These are phyloP conservation scores for Symphodus melops DNA, from an alignment of 2,113 vertebrate genomes.

Conservation along the genomic window DNA sequence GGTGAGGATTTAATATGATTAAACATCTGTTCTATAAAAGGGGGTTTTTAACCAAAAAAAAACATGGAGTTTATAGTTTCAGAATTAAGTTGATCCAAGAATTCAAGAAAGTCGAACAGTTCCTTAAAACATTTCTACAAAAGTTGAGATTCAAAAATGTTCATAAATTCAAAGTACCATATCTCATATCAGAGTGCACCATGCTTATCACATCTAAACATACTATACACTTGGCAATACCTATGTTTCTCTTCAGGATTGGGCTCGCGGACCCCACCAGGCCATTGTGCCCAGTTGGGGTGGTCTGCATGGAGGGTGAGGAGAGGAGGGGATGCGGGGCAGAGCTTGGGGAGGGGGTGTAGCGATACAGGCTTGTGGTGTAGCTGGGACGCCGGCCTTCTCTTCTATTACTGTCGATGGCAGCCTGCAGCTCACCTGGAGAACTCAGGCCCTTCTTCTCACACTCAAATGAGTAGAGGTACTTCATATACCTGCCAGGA, in stretches of 20 bases:
- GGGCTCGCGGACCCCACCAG: slow-evolving; percentile 83
- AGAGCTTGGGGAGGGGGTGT: slow-evolving; percentile 80
- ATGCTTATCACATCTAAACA: neutral
- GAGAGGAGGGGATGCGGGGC: slow-evolving; percentile 75
- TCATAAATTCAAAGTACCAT: too few relatives aligned
- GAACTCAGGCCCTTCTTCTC: slow-evolving; percentile 97
- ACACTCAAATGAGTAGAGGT: slow-evolving; percentile 96
- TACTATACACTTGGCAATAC: slow-evolving; percentile 43
- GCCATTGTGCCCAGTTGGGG: slow-evolving; percentile 77
- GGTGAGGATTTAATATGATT: too few relatives aligned
- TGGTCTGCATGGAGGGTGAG: slow-evolving; percentile 88
- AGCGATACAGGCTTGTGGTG: slow-evolving; percentile 92
- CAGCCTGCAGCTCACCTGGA: slow-evolving; percentile 93
- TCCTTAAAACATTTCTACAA: too few relatives aligned
- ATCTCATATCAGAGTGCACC: too few relatives aligned
- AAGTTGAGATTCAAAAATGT: too few relatives aligned
- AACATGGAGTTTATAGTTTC: too few relatives aligned
- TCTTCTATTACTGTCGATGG: slow-evolving; percentile 95
- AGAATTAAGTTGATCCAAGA: neutral
- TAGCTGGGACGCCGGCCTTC: slow-evolving; percentile 96
- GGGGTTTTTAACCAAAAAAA: too few relatives aligned
- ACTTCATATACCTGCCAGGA: slow-evolving; percentile 91
- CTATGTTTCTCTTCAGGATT: slow-evolving; percentile 87
- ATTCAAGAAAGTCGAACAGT: too few relatives aligned
- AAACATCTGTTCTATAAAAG: too few relatives aligned